Percentiles rank a stretch among this genome's conserved stretches.
These are phyloP conservation scores for Timema podura DNA, from an alignment of 2,888 invertebrate species.

Conservation along the genomic window DNA sequence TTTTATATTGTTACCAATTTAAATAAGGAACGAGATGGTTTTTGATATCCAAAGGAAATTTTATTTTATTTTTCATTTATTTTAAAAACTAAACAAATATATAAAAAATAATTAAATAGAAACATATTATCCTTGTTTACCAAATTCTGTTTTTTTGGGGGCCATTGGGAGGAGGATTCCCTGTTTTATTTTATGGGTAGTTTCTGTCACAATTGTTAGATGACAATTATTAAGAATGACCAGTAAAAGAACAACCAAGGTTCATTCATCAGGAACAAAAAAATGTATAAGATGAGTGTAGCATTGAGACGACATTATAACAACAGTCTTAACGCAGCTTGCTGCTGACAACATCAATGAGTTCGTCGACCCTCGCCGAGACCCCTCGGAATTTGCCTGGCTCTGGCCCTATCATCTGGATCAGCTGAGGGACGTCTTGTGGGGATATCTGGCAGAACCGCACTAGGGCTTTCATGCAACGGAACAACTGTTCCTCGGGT, in stretches of 20 bases:
- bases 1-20: too few species aligned
- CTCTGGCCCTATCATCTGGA: conserved; percentile 87
- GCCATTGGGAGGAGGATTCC: too few species aligned
- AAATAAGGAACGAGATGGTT: too few species aligned
- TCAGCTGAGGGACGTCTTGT: conserved; percentile 80
- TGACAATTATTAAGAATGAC: not conserved
- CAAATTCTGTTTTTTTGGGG: too few species aligned
- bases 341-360: conserved; percentile 63
- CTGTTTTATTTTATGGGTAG: too few species aligned
- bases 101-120: not conserved
- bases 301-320: conserved; percentile 54
- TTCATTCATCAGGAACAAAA: not conserved
- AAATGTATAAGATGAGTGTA: conserved; percentile 5
- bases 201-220: not conserved
- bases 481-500: conserved; percentile 72
- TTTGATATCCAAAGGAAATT: too few species aligned
- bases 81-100: not conserved
- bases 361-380: conserved; percentile 74
- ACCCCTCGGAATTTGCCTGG: conserved; percentile 77
- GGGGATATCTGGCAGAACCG: conserved; percentile 70
- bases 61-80: too few species aligned
- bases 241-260: not conserved
- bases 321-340: conserved; percentile 17
- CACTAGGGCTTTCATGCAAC: conserved; percentile 73
- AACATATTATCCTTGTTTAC: not conserved